These are phyloP conservation scores for Misgurnus mizolepis DNA, from an alignment of 2,113 vertebrate species.

Conservation along the genomic window DNA sequence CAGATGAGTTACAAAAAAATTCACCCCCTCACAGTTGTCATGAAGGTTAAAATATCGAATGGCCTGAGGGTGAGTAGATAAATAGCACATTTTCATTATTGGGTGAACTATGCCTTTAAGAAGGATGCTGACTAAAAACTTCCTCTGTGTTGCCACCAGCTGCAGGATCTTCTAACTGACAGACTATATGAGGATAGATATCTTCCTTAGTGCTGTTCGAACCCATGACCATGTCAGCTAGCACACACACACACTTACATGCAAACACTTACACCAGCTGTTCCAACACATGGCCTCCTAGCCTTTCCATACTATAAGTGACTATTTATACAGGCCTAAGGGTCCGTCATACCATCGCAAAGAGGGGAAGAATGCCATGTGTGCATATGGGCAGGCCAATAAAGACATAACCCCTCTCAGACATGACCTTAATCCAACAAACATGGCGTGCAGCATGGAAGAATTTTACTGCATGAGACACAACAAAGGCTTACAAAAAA, in stretches of 20 bases:
- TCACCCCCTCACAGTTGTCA: no score
- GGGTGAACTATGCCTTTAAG: not conserved
- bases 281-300: constrained; percentile 72
- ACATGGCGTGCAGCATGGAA: constrained; percentile 59
- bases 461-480: constrained; percentile 62
- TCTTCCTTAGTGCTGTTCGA: constrained; percentile 60
- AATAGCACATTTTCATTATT: no score
- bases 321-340: constrained; percentile 73
- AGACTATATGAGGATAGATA: constrained; percentile 47
- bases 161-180: constrained; percentile 31
- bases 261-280: constrained; percentile 66
- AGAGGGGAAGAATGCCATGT: constrained; percentile 63
- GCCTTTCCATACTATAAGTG: constrained; percentile 63
- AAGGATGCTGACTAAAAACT: constrained; percentile 2
- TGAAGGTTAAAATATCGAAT: no score
- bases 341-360: constrained; percentile 70
- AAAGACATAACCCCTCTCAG: constrained; percentile 68
- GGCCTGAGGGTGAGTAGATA: no score
- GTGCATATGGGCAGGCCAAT: constrained; percentile 66
- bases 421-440: constrained; percentile 71
- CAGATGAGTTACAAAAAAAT: no score
- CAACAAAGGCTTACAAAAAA: constrained; percentile 62
- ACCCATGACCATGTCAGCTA: constrained; percentile 63
- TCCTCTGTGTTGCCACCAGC: constrained; percentile 2
- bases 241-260: not conserved